Conservation (phyloP, 2,797 vertebrate genomes). For the Gallinago solitaria region DNA sequence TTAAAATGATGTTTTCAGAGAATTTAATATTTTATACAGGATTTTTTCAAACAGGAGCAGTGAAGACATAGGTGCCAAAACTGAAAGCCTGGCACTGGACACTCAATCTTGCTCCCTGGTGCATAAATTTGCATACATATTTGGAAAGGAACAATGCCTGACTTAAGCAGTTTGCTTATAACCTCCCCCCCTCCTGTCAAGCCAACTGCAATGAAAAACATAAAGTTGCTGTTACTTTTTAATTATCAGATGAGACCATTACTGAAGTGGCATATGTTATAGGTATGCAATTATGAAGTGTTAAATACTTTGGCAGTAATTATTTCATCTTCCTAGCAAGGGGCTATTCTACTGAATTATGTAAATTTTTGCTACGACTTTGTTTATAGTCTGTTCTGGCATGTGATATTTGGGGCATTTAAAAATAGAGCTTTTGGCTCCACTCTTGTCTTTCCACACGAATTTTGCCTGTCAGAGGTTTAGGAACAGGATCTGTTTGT, state of each 20-base stretch:
- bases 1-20: constrained; percentile 39
- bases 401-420: not conserved
- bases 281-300: not conserved
- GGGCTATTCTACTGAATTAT: not conserved
- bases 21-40: constrained; percentile 50
- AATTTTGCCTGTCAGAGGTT: not conserved
- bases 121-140: constrained; percentile 42
- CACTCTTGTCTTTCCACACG: not conserved
- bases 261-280: not conserved
- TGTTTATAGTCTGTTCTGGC: not conserved
- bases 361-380: not conserved
- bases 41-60: constrained; percentile 12
- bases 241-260: not conserved
- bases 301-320: not conserved
- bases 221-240: not conserved
- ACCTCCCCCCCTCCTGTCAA: not conserved
- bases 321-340: not conserved
- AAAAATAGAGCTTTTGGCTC: not conserved
- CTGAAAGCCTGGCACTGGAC: constrained; percentile 28
- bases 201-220: not conserved
- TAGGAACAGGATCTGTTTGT: not conserved
- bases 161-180: constrained; percentile 32
- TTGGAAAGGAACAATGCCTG: constrained; percentile 34
- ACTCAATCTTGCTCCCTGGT: not conserved
- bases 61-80: constrained; percentile 38